phyloP scores from a whole-genome alignment of 2,797 vertebrate species.

The Margarornis squamiger region DNA sequence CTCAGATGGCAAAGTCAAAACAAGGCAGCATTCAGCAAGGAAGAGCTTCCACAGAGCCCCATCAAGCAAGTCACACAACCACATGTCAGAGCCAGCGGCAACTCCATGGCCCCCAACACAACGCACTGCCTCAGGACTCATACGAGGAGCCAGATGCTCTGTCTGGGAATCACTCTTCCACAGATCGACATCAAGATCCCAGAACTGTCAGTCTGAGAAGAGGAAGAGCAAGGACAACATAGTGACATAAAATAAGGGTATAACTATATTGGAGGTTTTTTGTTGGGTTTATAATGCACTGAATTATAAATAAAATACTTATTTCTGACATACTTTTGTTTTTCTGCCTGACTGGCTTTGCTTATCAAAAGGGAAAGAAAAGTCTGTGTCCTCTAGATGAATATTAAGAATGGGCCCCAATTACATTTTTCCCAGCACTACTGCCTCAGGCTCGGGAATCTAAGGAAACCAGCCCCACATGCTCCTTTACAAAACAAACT shows the following conservation, averaged over 20 bases:
- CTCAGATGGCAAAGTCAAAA: constrained; percentile 13
- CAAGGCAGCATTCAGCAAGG: constrained; percentile 2
- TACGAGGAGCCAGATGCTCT: constrained; percentile 63
- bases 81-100: constrained; percentile 51
- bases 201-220: constrained; percentile 56
- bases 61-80: constrained; percentile 28
- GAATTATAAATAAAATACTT: constrained; percentile 39
- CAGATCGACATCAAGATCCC: constrained; percentile 47
- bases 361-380: background rate
- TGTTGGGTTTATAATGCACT: background rate
- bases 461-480: background rate
- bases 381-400: background rate
- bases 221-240: background rate
- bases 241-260: constrained; percentile 30
- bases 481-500: constrained; percentile 53
- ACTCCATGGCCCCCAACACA: constrained; percentile 12
- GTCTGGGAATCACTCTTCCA: constrained; percentile 59
- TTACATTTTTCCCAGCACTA: constrained; percentile 28
- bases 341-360: background rate
- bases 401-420: background rate
- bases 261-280: background rate
- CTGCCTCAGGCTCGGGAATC: constrained; percentile 35
- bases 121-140: constrained; percentile 50
- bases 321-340: constrained; percentile 13
- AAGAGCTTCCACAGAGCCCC: background rate